Conservation (phyloP, 1,140 invertebrate genomes). For the Zaprionus ornatus region DNA sequence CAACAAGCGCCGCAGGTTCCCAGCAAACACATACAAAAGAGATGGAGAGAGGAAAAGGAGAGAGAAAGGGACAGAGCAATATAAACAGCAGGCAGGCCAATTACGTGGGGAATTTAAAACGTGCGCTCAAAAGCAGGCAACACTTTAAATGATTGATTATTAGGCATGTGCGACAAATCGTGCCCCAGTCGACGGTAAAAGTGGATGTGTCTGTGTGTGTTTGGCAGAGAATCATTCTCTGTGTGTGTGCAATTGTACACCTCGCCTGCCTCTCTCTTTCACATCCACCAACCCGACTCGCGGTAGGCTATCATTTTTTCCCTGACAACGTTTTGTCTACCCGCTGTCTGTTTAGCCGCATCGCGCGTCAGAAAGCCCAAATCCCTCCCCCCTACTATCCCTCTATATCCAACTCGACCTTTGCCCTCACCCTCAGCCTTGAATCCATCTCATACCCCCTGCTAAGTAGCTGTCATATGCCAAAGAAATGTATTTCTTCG, state of each 20-base stretch:
- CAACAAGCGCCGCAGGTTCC: conserved; percentile 72
- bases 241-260: conserved; percentile 12
- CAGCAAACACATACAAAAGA: conserved; percentile 24
- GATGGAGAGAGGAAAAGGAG: neutral
- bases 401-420: conserved; percentile 1
- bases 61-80: neutral
- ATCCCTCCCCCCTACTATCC: too few species aligned
- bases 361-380: neutral
- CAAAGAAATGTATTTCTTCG: conserved; percentile 41
- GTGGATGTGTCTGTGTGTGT: neutral
- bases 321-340: conserved; percentile 30
- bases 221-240: neutral
- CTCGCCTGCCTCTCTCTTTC: neutral
- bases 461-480: conserved; percentile 67
- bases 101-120: conserved; percentile 55
- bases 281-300: neutral
- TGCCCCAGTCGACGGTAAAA: neutral
- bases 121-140: conserved; percentile 31
- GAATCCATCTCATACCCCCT: neutral
- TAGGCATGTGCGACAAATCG: conserved; percentile 21
- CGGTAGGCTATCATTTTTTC: conserved; percentile 13
- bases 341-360: conserved; percentile 38
- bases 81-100: conserved; percentile 49
- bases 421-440: neutral
- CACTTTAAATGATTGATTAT: conserved; percentile 62